These are phyloP conservation scores for Lordiphosa clarofinis DNA, from an alignment of 1,140 invertebrate genomes.

Conservation along the genomic window DNA sequence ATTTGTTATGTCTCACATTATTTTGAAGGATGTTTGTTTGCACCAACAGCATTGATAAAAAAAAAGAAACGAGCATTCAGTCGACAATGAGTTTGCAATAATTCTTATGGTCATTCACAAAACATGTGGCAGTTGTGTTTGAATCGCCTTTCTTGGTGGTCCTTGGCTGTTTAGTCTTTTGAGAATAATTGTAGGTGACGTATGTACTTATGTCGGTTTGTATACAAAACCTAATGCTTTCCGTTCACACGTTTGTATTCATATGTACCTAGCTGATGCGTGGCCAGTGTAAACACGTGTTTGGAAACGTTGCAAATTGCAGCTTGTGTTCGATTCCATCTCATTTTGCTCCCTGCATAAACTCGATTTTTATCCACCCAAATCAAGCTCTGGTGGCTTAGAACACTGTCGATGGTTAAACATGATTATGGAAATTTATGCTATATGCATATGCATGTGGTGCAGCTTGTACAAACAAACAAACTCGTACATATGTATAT, in stretches of 20 bases:
- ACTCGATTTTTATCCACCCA: no score
- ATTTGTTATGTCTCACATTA: constrained; percentile 41
- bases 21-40: constrained; percentile 30
- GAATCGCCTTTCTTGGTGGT: constrained; percentile 33
- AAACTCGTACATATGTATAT: not conserved
- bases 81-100: constrained; percentile 40
- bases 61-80: constrained; percentile 16
- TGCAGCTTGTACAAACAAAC: no score
- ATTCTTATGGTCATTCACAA: constrained; percentile 38
- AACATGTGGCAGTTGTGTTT: constrained; percentile 33
- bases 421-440: no score
- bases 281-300: no score
- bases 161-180: constrained; percentile 14
- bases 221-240: constrained; percentile 32
- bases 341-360: no score
- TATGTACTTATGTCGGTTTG: not conserved
- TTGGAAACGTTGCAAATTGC: no score
- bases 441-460: constrained; percentile 28
- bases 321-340: no score
- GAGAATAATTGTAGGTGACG: constrained; percentile 29
- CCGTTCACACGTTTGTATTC: constrained; percentile 11
- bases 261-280: no score
- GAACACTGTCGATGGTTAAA: no score
- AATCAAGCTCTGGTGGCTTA: no score
- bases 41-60: constrained; percentile 37